Evolutionary conservation across 2,797 vertebrate species (phyloP), one percentile per base, ranked within the genome.

Genomic region (Crypturellus tataupa): DNA sequence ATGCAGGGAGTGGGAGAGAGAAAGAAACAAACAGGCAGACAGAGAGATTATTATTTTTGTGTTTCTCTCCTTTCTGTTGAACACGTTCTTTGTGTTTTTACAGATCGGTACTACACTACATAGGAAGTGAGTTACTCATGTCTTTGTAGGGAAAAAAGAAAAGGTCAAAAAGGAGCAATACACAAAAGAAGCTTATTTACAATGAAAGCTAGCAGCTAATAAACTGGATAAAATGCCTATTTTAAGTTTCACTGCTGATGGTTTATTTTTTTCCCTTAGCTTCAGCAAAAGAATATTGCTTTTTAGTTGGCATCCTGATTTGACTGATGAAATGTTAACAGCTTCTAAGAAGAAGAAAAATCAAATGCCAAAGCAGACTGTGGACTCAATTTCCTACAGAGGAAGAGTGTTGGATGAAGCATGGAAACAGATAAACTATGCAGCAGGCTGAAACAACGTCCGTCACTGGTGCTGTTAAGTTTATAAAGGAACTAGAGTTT

Each of bases 41-140:
- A 55, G 17, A 31, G 29, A 29, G 17, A 56, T 55, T 49, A 71
- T 53, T 62, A 37, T 83, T 87, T 87, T 77, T 56, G 6, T 39
- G 4, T 85, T 92, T 81, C 37, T 83, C 17, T 83, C 19, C 51
- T 83, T 89, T 91, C 60, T 72, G 37, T 84, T 83, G 81, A 89
- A 72, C 4, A 15, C 6, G 0, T 72, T 55, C 27, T 76, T 58
- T 51, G 56, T 77, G 39, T 31, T 89, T 90, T 84, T 62, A 73
- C 56, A 73, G 78, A 49, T 86, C 80, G 78, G 24, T 60, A 44
- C 42, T 56, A 17, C 13, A n/a, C 73, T 59, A 83, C 42, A 55
- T 69, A 77, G 39, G 16, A 76, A 51, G 24, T 18, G 63, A 78
- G 37, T 83, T 87, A 83, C 27, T 87, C 25, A 12, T 65, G 31